phyloP scores from a whole-genome alignment of 2,888 invertebrate genomes.

The Selenia dentaria region DNA sequence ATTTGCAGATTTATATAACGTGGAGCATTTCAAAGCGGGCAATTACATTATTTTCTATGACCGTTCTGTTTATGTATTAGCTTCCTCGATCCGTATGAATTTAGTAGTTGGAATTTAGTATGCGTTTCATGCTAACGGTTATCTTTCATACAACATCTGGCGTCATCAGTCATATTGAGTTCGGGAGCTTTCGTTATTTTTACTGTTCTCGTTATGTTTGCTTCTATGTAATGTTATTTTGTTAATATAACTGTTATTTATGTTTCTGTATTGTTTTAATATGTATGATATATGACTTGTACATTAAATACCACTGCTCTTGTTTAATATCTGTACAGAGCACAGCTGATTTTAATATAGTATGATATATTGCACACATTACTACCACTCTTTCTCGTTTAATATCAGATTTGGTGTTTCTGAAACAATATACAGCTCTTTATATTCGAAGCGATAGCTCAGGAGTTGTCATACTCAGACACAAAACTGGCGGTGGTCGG shows the following conservation, averaged over 20 bases:
- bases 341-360: no score
- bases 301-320: no score
- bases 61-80: background rate
- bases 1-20: background rate
- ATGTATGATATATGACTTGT: no score
- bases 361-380: no score
- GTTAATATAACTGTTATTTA: background rate
- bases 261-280: background rate
- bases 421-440: no score
- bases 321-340: no score
- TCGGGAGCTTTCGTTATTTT: slow-evolving; percentile 13
- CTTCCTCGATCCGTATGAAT: slow-evolving; percentile 1
- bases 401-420: no score
- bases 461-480: no score
- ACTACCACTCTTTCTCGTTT: no score
- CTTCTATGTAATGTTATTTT: background rate
- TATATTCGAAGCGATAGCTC: no score
- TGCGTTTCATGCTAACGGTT: slow-evolving; percentile 7
- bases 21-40: background rate
- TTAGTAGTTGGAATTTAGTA: slow-evolving; percentile 2
- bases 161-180: slow-evolving; percentile 10
- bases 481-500: no score
- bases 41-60: background rate
- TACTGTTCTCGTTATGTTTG: slow-evolving; percentile 10
- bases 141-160: slow-evolving; percentile 14